phyloP scores from a whole-genome alignment of 2,113 vertebrate genomes.

The Mobula hypostoma region DNA sequence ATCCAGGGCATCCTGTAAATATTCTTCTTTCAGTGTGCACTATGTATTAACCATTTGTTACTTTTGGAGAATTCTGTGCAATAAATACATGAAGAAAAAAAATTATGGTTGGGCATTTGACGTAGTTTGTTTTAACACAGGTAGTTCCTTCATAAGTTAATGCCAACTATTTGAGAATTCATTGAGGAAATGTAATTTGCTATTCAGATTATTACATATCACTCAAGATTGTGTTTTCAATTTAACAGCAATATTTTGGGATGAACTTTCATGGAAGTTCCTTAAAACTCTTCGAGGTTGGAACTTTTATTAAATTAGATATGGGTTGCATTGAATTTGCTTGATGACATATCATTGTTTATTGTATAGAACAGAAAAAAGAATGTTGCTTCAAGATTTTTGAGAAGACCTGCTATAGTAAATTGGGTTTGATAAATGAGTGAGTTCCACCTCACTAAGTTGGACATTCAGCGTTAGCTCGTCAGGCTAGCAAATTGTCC shows the following conservation, averaged over 20 bases:
- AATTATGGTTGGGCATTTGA: background rate
- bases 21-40: conserved; percentile 73
- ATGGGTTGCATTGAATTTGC: background rate
- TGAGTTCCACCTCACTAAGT: background rate
- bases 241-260: background rate
- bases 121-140: background rate
- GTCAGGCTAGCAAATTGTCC: background rate
- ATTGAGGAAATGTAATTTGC: background rate
- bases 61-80: conserved; percentile 99
- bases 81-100: conserved; percentile 70
- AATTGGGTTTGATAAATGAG: background rate
- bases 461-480: no score
- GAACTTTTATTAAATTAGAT: background rate
- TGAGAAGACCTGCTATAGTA: no score
- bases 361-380: background rate
- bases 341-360: background rate
- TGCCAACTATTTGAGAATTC: background rate
- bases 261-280: background rate
- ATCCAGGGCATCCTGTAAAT: conserved; percentile 78
- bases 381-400: background rate
- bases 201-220: background rate
- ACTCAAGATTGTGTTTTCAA: background rate
- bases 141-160: background rate
- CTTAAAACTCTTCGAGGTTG: background rate
- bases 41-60: conserved; percentile 83